Percentiles rank a stretch among this genome's conserved stretches.
These are phyloP conservation scores for Scortum barcoo DNA, from an alignment of 2,113 vertebrate genomes.

Conservation along the genomic window DNA sequence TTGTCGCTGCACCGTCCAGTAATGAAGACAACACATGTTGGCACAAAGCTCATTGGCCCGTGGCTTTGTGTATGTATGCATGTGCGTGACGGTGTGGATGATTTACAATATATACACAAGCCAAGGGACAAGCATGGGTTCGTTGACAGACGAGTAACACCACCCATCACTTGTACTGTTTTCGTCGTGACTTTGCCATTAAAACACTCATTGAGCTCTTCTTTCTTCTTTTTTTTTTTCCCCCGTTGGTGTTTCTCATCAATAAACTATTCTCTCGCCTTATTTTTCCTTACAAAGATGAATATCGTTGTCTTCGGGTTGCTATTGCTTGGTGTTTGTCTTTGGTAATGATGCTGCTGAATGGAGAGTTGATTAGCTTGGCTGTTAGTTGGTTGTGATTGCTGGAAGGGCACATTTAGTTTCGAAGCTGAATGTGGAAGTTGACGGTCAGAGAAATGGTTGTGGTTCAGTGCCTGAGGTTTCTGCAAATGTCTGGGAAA, in stretches of 20 bases:
- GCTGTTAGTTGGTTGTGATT: conserved; percentile 19
- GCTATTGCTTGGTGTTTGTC: conserved; percentile 22
- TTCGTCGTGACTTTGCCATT: neutral
- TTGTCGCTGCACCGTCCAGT: conserved; percentile 59
- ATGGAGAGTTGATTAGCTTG: conserved; percentile 31
- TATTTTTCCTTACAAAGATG: neutral
- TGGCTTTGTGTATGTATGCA: conserved; percentile 21
- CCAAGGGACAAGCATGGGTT: neutral
- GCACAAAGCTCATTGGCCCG: conserved; percentile 59
- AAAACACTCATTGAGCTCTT: conserved; percentile 3
- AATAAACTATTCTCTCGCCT: neutral
- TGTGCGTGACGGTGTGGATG: conserved; percentile 2
- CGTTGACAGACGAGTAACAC: conserved; percentile 29
- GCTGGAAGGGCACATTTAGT: conserved; percentile 36
- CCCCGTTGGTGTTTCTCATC: conserved; percentile 1
- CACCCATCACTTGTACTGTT: neutral
- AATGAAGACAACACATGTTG: conserved; percentile 75
- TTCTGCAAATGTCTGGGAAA: conserved; percentile 19
- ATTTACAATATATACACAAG: conserved; percentile 32
- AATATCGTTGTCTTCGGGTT: conserved; percentile 19
- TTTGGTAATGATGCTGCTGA: conserved; percentile 34
- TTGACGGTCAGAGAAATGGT: neutral
- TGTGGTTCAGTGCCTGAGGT: conserved; percentile 13
- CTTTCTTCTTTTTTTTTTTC: neutral
- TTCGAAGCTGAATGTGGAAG: neutral